Percentiles rank a stretch among this genome's conserved stretches.
These are phyloP conservation scores for Hypocryptadius cinnamomeus DNA, from an alignment of 2,113 vertebrate species.

Conservation along the genomic window DNA sequence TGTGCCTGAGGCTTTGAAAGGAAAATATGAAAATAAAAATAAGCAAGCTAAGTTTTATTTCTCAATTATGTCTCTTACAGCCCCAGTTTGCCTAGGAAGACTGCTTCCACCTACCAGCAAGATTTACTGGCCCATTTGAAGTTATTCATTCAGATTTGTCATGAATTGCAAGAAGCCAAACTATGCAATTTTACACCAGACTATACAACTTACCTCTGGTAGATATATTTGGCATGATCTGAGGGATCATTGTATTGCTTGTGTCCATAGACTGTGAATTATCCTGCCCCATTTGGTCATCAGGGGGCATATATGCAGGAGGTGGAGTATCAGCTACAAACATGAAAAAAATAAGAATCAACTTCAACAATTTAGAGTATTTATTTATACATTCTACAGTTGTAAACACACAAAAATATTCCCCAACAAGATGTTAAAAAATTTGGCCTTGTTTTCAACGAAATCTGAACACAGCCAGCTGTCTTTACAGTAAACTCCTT, in stretches of 20 bases:
- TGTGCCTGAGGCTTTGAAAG: not conserved
- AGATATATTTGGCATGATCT: slow-evolving; percentile 81
- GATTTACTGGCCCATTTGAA: not conserved
- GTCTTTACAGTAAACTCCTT: not conserved
- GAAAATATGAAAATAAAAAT: not conserved
- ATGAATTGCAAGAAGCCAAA: not conserved
- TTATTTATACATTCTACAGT: not conserved
- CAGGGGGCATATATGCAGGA: slow-evolving; percentile 96
- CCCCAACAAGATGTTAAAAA: not conserved
- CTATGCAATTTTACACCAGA: not conserved
- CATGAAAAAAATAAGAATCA: not conserved
- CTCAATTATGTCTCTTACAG: not conserved
- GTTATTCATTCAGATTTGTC: not conserved
- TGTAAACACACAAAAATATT: not conserved
- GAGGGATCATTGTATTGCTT: slow-evolving; percentile 84
- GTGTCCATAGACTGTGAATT: slow-evolving; percentile 94
- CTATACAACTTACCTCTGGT: slow-evolving; percentile 77
- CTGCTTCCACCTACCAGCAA: not conserved
- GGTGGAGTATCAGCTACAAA: slow-evolving; percentile 92
- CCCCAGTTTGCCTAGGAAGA: not conserved
- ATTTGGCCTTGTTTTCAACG: not conserved
- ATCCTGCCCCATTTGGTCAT: slow-evolving; percentile 92
- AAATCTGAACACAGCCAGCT: not conserved
- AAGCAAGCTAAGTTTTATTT: not conserved
- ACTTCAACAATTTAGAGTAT: not conserved